These are phyloP conservation scores for Lithobates sylvaticus DNA, from an alignment of 2,797 vertebrate genomes.

Conservation along the genomic window DNA sequence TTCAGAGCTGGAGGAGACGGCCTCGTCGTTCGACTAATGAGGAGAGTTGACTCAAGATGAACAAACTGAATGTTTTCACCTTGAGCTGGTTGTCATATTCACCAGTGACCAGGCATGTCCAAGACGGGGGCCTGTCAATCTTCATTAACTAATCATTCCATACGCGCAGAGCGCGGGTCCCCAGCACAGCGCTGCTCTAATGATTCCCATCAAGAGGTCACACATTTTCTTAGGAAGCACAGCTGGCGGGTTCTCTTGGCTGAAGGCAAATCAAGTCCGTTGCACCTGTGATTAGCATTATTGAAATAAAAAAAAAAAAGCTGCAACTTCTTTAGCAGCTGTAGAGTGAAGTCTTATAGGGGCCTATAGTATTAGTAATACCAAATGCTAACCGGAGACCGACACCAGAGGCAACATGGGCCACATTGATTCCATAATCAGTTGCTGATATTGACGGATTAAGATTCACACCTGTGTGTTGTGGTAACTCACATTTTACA, in stretches of 20 bases:
- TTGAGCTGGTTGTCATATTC: constrained; percentile 64
- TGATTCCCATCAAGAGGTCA: constrained; percentile 66
- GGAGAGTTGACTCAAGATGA: constrained; percentile 51
- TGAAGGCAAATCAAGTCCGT: constrained; percentile 63
- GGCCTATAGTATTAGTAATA: not conserved
- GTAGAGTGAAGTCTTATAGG: too few relatives aligned
- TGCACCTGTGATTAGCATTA: constrained; percentile 12
- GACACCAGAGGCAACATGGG: too few relatives aligned
- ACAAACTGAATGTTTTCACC: constrained; percentile 59
- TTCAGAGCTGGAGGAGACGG: constrained; percentile 23
- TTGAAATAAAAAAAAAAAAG: not conserved
- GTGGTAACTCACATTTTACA: too few relatives aligned
- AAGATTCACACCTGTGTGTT: too few relatives aligned
- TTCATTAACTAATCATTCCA: constrained; percentile 69
- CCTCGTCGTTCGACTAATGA: constrained; percentile 29
- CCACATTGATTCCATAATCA: too few relatives aligned
- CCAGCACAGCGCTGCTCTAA: constrained; percentile 67
- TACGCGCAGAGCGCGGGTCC: constrained; percentile 56
- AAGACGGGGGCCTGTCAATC: constrained; percentile 65
- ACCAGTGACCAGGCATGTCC: constrained; percentile 58
- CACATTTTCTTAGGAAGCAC: constrained; percentile 64
- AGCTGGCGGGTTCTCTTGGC: constrained; percentile 69
- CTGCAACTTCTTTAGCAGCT: not conserved
- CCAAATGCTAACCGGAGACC: too few relatives aligned
- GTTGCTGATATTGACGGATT: too few relatives aligned